These are phyloP conservation scores for Lithobates sylvaticus DNA, from an alignment of 2,797 vertebrate genomes.

Conservation along the genomic window DNA sequence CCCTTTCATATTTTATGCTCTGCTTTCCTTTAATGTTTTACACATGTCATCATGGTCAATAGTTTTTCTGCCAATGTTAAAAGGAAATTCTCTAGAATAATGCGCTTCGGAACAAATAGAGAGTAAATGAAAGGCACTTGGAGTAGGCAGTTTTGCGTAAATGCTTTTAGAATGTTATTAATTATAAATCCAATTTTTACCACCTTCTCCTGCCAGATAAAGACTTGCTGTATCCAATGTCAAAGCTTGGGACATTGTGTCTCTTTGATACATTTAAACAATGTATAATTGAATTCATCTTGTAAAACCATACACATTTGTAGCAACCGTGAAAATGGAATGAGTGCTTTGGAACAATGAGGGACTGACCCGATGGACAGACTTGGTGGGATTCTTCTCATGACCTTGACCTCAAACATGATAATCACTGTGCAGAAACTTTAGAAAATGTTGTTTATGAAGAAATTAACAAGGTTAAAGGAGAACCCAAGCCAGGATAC, in stretches of 20 bases:
- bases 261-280: conserved; percentile 66
- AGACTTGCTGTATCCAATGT: conserved; percentile 74
- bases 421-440: not conserved
- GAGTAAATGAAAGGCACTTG: conserved; percentile 62
- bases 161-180: conserved; percentile 68
- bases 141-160: conserved; percentile 60
- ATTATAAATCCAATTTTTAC: conserved; percentile 75
- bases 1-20: conserved; percentile 52
- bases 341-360: conserved; percentile 39
- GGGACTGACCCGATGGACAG: conserved; percentile 3
- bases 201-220: conserved; percentile 72
- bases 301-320: conserved; percentile 59
- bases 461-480: not conserved
- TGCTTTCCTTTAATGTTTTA: conserved; percentile 52
- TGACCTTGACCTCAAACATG: conserved; percentile 22
- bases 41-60: conserved; percentile 57
- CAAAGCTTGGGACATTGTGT: conserved; percentile 77
- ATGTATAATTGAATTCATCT: conserved; percentile 60
- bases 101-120: conserved; percentile 57
- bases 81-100: conserved; percentile 58
- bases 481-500: not conserved
- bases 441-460: not conserved
- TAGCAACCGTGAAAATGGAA: conserved; percentile 55
- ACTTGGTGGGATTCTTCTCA: not conserved
- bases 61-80: conserved; percentile 60